Evolutionary conservation across 53 echinoderm and acorn worm species (phyloP), one percentile per base, ranked within the genome.

Genomic region (Zoroaster sp.): DNA sequence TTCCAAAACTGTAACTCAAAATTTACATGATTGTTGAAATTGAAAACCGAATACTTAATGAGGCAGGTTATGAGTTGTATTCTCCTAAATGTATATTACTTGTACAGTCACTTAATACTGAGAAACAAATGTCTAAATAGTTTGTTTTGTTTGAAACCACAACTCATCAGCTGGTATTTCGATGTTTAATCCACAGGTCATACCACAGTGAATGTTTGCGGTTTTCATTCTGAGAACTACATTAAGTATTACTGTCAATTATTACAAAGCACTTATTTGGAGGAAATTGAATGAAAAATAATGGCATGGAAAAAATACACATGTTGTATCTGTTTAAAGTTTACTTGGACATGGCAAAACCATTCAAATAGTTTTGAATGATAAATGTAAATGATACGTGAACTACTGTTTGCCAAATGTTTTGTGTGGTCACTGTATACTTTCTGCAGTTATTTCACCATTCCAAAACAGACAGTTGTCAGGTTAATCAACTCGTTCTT

Each of bases 21-120:
- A 73, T 49, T 51, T 51, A 77, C 77, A 77, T 77, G 77, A 51
- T 77, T 52, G 33, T 5, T 52, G 73, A 39, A 20, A 21, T 31
- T 47, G 77, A 53, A 71, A 54, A 35, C 38, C 33, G 54, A 77
- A 77, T 77, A 54, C 53, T 33, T 51, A 13, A 21, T 46, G 5
- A 54, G 9, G 63, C n/a, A n/a, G n/a, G n/a, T 68, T 18, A 68
- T 71, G 71, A 36, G 37, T 39, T 15, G 39, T 39, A 66, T 28
- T 66, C n/a, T 55, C 59, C 3, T 32, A 23, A 4, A 8, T 66
- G 30, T 3, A 34, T 23, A 28, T 3, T 5, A 66, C 8, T 5
- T 46, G 46, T 5, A 55, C 63, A 59, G 9, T 59, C 63, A 11
- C 28, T 4, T 2, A 28, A 59, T 59, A 3, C 28, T 0, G 63